Evolutionary conservation across 2,888 invertebrate genomes (phyloP), one percentile per base, ranked within the genome.

Genomic region (Chloroclystis v-ata): DNA sequence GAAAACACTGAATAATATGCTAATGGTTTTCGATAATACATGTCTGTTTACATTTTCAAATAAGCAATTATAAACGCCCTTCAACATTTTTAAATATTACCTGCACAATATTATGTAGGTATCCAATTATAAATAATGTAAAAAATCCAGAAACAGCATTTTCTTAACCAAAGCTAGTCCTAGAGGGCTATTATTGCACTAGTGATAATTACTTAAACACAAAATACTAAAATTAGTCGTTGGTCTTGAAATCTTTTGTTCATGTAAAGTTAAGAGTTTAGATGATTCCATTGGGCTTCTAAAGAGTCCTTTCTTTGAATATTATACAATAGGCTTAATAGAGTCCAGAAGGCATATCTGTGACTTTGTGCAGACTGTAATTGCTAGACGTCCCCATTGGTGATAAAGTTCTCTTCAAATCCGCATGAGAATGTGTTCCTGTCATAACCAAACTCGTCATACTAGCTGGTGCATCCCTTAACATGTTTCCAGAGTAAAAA

Each of bases 271-370:
- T 51, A 56, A 43, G 47, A 38, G 43, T 32, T 38, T 28, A 10
- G n/a, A 20, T 2, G 11, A 24, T 11, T 7, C 6, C 5, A 24
- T 11, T 33, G n/a, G 10, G n/a, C 35, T 10, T 11, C 7, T 24
- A 20, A 35, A 7, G 35, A 5, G 14, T 33, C 14, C 4, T 9
- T 1, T 2, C 9, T 33, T 33, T 5, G 14, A 9, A 14, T 33
- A 33, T 30, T 9, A 30, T 13, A 8, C 3, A 9, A 11, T 30
- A 9, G 14, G 32, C 5, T 78, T 66, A 93, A 80, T 93, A 93
- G 53, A 93, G 78, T 45, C 93, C 93, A 33, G 93, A 93, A 55
- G 93, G 92, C 78, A 92, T 90, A 69, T 93, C 93, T 4, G 93
- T 92, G 7, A 93, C 88, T 83, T 93, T 93, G 43, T 90, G 89